Base-by-base conservation (phyloP, 1,140 invertebrate genomes). In the Aradophagus sp. region DNA sequence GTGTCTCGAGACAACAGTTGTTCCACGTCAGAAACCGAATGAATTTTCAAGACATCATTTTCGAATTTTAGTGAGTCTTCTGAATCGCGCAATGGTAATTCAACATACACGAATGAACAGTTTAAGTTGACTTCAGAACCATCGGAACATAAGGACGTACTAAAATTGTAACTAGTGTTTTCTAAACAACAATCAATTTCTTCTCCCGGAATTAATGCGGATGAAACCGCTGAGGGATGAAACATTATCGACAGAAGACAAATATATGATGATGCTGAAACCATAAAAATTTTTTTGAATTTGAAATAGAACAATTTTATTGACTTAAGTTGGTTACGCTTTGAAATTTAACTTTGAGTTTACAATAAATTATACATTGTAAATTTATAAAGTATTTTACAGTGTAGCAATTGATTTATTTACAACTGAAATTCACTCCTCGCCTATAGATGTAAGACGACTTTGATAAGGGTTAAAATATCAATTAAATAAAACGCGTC, bases 91-190 rank as follows among this genome's bases (percentile, higher is more conserved):
- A 12, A 14, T 42, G 38, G 50, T 35, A 55, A 39, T 2, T 55
- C 19, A 4, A 55, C 12, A 7, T 14, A 34, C 3, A n/a, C 13
- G 11, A 34, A 41, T 2, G 50, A 42, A 34, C 50, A 55, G 13
- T 55, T 42, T 16, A 53, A 20, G 6, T 13, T 29, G 4, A 53
- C 8, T 3, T 29, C 8, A 19, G 2, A 23, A 7, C 26, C 36
- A 31, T 53, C 16, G 5, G 36, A 29, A 53, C 48, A 53, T 31
- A 20, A 41, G 10, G 13, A 14, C 10, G 52, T 35, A 1, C 20
- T 27, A 44, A 14, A 16, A 56, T 34, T 8, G 20, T 35, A 56
- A n/a, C 1, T 15, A 14, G n/a, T 20, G 8, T 32, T 27, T 31
- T 13, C 2, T 39, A 16, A 6, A 27, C 39, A 48, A n/a, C 35